Conservation (phyloP, 1,140 invertebrate genomes). For the Ceratitis capitata region DNA sequence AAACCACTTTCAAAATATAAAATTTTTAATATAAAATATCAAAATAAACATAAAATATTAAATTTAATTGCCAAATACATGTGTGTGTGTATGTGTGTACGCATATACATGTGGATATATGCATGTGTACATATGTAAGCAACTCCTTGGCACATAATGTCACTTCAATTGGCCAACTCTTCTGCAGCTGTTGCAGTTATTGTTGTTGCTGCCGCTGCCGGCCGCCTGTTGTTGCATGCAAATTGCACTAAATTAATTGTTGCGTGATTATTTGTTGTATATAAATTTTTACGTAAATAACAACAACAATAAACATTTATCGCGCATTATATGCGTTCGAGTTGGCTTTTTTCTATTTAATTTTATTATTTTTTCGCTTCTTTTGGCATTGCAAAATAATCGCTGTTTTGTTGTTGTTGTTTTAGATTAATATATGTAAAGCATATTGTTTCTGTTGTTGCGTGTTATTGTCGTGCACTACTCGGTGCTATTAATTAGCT, state of each 20-base stretch:
- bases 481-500: not conserved
- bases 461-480: not conserved
- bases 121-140: not conserved
- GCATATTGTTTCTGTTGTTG: not conserved
- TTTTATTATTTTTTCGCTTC: not conserved
- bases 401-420: no score
- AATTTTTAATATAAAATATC: not conserved
- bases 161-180: conserved; percentile 1
- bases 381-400: not conserved
- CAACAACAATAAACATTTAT: not conserved
- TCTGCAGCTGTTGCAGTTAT: no score
- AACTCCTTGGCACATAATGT: conserved; percentile 14
- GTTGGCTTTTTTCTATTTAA: not conserved
- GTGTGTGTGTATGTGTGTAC: not conserved
- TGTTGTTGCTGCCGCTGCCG: no score
- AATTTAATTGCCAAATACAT: not conserved
- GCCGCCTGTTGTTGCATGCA: conserved; percentile 9
- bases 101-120: not conserved
- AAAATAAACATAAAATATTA: not conserved
- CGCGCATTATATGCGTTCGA: not conserved
- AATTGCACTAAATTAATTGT: conserved; percentile 34
- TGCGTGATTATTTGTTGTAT: conserved; percentile 38
- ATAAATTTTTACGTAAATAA: not conserved
- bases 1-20: not conserved
- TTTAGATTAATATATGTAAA: not conserved